phyloP scores from a whole-genome alignment of 1,140 invertebrate genomes.

The Drosophila nannoptera region DNA sequence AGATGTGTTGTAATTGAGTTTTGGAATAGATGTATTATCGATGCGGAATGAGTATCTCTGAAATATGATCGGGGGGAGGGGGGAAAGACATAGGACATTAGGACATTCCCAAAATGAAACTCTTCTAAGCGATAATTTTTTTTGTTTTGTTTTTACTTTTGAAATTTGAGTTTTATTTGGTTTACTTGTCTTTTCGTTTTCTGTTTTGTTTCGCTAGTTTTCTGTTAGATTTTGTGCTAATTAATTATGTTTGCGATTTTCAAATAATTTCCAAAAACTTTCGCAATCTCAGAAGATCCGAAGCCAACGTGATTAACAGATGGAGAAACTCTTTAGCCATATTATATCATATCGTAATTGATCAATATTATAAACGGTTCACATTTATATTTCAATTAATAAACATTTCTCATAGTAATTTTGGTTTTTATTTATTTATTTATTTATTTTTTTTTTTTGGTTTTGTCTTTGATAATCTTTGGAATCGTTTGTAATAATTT shows the following conservation, averaged over 20 bases:
- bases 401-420: constrained; percentile 20
- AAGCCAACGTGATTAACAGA: no score
- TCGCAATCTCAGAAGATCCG: no score
- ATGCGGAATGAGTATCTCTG: no score
- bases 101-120: no score
- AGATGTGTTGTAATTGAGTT: background rate
- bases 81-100: no score
- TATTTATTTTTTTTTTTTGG: constrained; percentile 11
- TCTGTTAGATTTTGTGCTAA: constrained; percentile 51
- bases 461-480: background rate
- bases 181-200: constrained; percentile 24
- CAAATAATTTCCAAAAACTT: background rate
- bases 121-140: no score
- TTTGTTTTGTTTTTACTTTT: background rate
- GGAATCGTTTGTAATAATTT: constrained; percentile 5
- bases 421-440: constrained; percentile 12
- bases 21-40: background rate
- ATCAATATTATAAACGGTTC: constrained; percentile 41
- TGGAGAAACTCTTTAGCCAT: background rate
- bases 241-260: constrained; percentile 20
- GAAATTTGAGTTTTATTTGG: background rate
- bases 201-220: constrained; percentile 11
- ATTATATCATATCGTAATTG: constrained; percentile 18
- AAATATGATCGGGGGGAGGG: no score
- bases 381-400: constrained; percentile 41